A percentile compares a stretch with the other conserved stretches of the same genome.
Conservation (phyloP, 2,113 vertebrate genomes). For the Orientallactaga bullata region DNA sequence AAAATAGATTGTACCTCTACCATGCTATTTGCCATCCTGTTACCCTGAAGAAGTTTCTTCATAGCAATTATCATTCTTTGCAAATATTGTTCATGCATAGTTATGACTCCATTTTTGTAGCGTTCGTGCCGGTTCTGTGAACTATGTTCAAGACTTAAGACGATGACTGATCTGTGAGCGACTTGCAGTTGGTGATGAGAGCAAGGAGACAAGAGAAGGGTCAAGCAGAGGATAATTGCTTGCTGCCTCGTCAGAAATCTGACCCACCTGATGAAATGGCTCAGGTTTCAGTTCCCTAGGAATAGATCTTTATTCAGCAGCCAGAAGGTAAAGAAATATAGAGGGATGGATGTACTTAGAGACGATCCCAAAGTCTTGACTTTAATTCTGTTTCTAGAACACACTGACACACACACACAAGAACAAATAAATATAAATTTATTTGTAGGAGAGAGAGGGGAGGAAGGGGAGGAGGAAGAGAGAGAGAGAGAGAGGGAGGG, state of each 20-base stretch:
- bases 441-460: too few species aligned
- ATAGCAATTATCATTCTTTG: neutral
- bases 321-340: neutral
- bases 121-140: neutral
- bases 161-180: neutral
- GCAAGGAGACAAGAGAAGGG: conserved; percentile 52
- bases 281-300: neutral
- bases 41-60: neutral
- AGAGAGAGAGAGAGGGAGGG: too few species aligned
- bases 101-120: neutral
- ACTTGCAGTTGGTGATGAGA: neutral
- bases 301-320: neutral
- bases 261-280: neutral
- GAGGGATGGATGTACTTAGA: neutral
- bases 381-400: neutral
- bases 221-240: neutral
- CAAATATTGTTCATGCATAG: neutral
- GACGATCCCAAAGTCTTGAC: neutral
- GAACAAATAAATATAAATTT: too few species aligned
- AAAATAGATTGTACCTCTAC: neutral
- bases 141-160: neutral
- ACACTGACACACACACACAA: too few species aligned
- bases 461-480: too few species aligned
- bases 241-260: neutral
- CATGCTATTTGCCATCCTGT: neutral